Percentiles rank a stretch among this genome's conserved stretches.
phyloP scores from a whole-genome alignment of 1,140 invertebrate genomes.

The Drosophila asahinai region DNA sequence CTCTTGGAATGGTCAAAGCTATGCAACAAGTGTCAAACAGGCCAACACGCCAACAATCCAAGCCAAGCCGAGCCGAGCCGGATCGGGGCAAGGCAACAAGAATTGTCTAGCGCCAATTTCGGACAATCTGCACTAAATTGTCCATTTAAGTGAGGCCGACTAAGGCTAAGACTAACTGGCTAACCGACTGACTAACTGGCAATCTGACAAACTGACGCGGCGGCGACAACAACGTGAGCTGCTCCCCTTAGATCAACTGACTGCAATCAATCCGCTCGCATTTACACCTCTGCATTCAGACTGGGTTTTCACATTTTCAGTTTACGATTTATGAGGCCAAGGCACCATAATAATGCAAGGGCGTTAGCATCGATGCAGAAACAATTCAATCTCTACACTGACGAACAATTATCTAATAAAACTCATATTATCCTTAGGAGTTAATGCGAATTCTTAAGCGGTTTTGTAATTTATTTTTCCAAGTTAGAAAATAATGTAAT shows the following conservation, averaged over 20 bases:
- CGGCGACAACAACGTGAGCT: constrained; percentile 15
- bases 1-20: constrained; percentile 72
- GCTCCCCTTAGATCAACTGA: constrained; percentile 56
- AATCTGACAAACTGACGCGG: constrained; percentile 4
- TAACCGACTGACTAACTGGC: constrained; percentile 7
- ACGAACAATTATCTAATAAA: neutral
- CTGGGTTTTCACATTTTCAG: constrained; percentile 20
- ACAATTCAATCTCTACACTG: constrained; percentile 42
- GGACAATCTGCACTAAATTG: constrained; percentile 81
- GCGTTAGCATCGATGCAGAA: constrained; percentile 78
- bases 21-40: constrained; percentile 70
- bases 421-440: too few species aligned
- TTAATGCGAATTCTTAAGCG: too few species aligned
- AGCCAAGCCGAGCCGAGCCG: constrained; percentile 35
- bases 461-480: too few species aligned
- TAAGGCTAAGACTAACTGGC: constrained; percentile 22
- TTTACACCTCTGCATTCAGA: constrained; percentile 65
- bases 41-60: constrained; percentile 33
- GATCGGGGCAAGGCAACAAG: constrained; percentile 47
- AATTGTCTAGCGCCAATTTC: constrained; percentile 72
- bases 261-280: constrained; percentile 73
- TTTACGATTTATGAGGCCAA: constrained; percentile 73
- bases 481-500: too few species aligned
- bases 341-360: constrained; percentile 67
- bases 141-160: constrained; percentile 73